Percentiles rank a stretch among this genome's conserved stretches.
These are phyloP conservation scores for Armadillidium nasatum DNA, from an alignment of 1,140 invertebrate genomes.

Conservation along the genomic window DNA sequence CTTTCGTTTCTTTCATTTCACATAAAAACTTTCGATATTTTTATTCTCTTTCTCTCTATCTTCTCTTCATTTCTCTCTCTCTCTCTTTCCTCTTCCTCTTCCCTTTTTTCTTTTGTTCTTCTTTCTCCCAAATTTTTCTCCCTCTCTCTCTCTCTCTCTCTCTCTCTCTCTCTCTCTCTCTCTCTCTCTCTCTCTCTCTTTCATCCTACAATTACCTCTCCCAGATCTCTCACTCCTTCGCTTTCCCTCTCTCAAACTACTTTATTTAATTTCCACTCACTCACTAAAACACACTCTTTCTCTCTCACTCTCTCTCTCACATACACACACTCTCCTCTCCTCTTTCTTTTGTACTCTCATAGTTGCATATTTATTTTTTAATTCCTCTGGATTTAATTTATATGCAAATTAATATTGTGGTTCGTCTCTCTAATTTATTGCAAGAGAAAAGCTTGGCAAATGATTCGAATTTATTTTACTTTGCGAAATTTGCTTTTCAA, in stretches of 20 bases:
- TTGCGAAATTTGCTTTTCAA: neutral
- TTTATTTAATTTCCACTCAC: no score
- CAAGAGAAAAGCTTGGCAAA: conserved; percentile 8
- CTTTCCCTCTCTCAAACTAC: neutral
- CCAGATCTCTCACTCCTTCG: neutral
- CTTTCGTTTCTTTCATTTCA: no score
- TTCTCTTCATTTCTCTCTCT: no score
- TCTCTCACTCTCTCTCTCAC: neutral
- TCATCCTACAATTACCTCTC: neutral
- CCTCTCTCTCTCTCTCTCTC: neutral
- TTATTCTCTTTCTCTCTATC: no score
- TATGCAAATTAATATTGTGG: conserved; percentile 13
- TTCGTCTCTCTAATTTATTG: conserved; percentile 1
- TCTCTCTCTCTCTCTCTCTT: conserved; percentile 8
- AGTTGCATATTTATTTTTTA: conserved; percentile 1
- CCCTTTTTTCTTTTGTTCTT: no score
- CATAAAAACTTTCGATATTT: no score
- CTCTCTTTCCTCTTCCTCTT: no score
- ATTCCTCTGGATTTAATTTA: neutral
- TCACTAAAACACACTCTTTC: neutral
- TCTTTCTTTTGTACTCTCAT: neutral
- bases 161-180: neutral
- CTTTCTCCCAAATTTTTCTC: neutral
- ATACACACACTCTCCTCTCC: neutral
- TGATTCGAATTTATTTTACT: conserved; percentile 9